Evolutionary conservation across 2,797 vertebrate genomes (phyloP).

Genomic region (Arctocebus calabarensis): DNA sequence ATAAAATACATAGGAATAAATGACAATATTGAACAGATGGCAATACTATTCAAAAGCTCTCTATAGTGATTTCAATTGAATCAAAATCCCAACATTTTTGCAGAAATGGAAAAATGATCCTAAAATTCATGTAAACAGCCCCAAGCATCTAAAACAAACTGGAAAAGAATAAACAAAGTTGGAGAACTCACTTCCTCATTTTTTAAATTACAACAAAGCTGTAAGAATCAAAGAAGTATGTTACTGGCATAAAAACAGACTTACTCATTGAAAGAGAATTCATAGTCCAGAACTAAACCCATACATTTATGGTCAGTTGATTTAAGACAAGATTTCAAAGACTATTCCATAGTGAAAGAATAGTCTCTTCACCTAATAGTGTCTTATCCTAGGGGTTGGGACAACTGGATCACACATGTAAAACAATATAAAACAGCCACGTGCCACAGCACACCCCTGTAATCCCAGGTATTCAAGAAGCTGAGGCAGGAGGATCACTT

Average conservation of each 20-base stretch:
- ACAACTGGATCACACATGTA: neutral
- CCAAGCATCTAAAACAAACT: neutral
- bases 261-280: neutral
- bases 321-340: neutral
- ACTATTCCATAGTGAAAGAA: neutral
- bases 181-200: neutral
- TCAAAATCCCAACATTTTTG: neutral
- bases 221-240: neutral
- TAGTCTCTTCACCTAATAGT: neutral
- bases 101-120: neutral
- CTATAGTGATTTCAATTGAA: neutral
- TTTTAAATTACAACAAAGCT: neutral
- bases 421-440: neutral
- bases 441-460: too few species aligned
- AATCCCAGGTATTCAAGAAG: too few species aligned
- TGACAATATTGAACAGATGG: neutral
- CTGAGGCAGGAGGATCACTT: too few species aligned
- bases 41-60: neutral
- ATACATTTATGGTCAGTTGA: neutral
- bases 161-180: neutral
- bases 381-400: neutral
- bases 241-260: neutral
- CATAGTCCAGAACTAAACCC: neutral
- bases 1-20: neutral
- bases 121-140: neutral